Evolutionary conservation across 2,797 vertebrate genomes (phyloP).

Genomic region (Epinephelus malabaricus): DNA sequence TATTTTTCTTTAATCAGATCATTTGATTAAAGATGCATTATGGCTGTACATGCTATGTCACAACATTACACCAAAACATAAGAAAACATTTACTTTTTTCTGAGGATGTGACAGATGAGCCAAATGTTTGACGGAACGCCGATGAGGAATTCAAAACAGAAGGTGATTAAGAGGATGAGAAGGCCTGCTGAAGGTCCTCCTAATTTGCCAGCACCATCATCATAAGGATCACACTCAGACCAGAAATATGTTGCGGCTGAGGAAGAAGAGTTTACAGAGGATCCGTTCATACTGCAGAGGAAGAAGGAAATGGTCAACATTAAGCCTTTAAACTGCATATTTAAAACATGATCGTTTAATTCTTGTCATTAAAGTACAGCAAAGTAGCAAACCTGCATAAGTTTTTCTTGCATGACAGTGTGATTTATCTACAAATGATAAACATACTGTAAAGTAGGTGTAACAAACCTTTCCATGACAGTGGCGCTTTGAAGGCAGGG

Average conservation of each 20-base stretch:
- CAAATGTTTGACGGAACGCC: constrained; percentile 1
- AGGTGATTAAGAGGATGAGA: constrained; percentile 4
- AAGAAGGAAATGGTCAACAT: not conserved
- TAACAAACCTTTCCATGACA: constrained; percentile 21
- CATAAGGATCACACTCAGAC: not conserved
- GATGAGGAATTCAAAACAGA: not conserved
- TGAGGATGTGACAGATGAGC: constrained; percentile 29
- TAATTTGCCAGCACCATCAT: not conserved
- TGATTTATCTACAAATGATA: not conserved
- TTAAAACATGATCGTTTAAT: not conserved
- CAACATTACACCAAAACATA: too few species aligned
- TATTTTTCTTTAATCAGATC: too few species aligned
- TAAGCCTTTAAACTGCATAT: not conserved
- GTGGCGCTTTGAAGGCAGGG: not conserved
- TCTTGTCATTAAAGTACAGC: not conserved
- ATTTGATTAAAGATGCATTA: not conserved
- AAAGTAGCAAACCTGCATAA: not conserved
- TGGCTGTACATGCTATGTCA: too few species aligned
- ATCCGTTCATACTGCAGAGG: constrained; percentile 5
- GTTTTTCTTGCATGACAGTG: not conserved
- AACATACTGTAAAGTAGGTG: not conserved
- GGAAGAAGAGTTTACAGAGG: not conserved
- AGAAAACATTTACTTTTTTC: constrained; percentile 13
- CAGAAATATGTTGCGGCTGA: not conserved
- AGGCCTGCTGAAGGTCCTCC: not conserved